These are phyloP conservation scores for Drosophila dives DNA, from an alignment of 2,888 invertebrate species.

Conservation along the genomic window DNA sequence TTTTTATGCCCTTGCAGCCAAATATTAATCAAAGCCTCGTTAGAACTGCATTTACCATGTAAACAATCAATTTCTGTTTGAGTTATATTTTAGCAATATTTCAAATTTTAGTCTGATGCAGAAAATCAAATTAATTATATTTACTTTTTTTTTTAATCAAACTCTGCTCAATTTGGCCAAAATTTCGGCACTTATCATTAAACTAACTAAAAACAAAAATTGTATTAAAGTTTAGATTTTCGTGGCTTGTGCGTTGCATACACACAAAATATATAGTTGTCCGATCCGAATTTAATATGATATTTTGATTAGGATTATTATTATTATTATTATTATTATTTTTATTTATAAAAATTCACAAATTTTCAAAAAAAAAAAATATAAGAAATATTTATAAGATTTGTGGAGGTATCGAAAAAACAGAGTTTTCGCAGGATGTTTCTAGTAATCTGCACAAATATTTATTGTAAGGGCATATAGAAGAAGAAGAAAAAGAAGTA, in stretches of 20 bases:
- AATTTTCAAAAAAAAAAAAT: not conserved
- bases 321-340: not conserved
- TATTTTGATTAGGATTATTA: not conserved
- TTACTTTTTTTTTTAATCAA: not conserved
- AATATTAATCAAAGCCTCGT: not conserved
- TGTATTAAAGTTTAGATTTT: not conserved
- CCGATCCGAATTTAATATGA: not conserved
- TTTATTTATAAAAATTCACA: not conserved
- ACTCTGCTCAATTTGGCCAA: not conserved
- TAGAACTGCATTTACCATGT: not conserved
- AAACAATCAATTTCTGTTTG: not conserved
- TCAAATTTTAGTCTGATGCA: not conserved
- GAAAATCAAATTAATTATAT: not conserved
- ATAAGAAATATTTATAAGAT: not conserved
- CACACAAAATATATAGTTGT: not conserved
- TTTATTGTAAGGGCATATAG: constrained; percentile 14
- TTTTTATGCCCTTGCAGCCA: constrained; percentile 20
- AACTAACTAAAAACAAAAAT: not conserved
- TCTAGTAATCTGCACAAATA: not conserved
- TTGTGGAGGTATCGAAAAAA: not conserved
- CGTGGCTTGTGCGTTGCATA: not conserved
- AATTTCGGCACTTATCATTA: not conserved
- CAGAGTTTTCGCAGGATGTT: not conserved
- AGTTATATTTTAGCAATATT: not conserved
- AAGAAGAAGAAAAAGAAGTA: not conserved